A percentile compares a stretch with the other conserved stretches of the same genome.
phyloP scores from a whole-genome alignment of 2,888 invertebrate species.

The Stenolophus ochropezus region DNA sequence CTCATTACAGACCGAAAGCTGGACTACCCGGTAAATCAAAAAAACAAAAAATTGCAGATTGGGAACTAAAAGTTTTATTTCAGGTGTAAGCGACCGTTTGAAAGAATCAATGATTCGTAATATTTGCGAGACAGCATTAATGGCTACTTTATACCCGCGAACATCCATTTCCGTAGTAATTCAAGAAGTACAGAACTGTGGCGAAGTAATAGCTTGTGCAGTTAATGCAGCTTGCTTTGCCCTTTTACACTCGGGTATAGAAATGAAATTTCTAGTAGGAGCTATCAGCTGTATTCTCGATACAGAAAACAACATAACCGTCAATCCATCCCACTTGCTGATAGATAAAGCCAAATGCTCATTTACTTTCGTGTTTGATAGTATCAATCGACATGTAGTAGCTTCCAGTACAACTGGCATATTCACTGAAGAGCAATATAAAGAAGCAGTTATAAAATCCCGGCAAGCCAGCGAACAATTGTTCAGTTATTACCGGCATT shows the following conservation, averaged over 20 bases:
- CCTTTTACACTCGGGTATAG: constrained; percentile 87
- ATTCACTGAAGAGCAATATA: constrained; percentile 81
- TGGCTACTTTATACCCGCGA: constrained; percentile 85
- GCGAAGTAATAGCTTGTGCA: constrained; percentile 87
- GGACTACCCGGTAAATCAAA: constrained; percentile 79
- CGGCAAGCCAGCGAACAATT: constrained; percentile 80
- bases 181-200: constrained; percentile 91
- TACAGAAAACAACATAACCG: constrained; percentile 74
- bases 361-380: constrained; percentile 87
- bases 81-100: constrained; percentile 81
- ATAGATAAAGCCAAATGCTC: constrained; percentile 76
- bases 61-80: constrained; percentile 44
- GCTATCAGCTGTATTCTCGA: constrained; percentile 85
- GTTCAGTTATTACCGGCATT: constrained; percentile 83
- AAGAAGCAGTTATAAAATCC: constrained; percentile 80
- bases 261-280: constrained; percentile 88
- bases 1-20: constrained; percentile 84
- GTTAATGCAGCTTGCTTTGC: constrained; percentile 90
- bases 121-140: constrained; percentile 84
- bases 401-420: constrained; percentile 82
- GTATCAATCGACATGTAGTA: constrained; percentile 76
- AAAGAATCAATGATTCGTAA: constrained; percentile 85
- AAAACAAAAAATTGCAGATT: neutral
- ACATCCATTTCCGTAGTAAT: constrained; percentile 86
- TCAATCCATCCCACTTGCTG: constrained; percentile 70